Percentiles rank a stretch among this genome's conserved stretches.
Conservation (phyloP, 2,888 invertebrate species). For the Sesia bembeciformis region DNA sequence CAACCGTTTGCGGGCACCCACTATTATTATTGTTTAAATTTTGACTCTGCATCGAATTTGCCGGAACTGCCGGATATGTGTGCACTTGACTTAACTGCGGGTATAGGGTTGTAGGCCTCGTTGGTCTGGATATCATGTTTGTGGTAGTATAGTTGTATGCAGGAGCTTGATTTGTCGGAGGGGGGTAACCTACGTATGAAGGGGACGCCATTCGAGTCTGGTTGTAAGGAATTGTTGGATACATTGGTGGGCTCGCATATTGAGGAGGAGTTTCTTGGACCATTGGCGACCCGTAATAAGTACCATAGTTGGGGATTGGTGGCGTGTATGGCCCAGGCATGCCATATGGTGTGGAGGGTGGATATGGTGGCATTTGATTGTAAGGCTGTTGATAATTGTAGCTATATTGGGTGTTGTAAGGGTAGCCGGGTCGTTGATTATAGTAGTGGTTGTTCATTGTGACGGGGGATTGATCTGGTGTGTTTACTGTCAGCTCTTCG, state of each 20-base stretch:
- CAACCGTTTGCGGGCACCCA: slow-evolving; percentile 15
- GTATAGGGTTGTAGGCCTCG: slow-evolving; percentile 40
- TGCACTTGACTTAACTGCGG: slow-evolving; percentile 34
- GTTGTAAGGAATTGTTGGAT: slow-evolving; percentile 40
- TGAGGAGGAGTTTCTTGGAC: slow-evolving; percentile 26
- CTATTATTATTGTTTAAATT: slow-evolving; percentile 23
- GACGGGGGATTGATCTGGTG: slow-evolving; percentile 30
- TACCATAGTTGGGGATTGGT: slow-evolving; percentile 29
- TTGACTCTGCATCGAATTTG: slow-evolving; percentile 11
- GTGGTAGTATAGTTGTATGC: slow-evolving; percentile 56
- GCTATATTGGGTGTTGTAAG: slow-evolving; percentile 35
- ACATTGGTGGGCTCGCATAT: slow-evolving; percentile 34
- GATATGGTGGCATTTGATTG: slow-evolving; percentile 41
- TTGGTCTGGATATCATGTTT: slow-evolving; percentile 54
- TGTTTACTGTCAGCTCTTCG: slow-evolving; percentile 46
- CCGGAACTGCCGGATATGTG: slow-evolving; percentile 31
- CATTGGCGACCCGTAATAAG: slow-evolving; percentile 31
- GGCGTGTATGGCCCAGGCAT: slow-evolving; percentile 40
- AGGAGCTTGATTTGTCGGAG: slow-evolving; percentile 15
- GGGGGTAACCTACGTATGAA: slow-evolving; percentile 36
- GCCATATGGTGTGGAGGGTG: slow-evolving; percentile 39
- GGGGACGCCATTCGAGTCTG: slow-evolving; percentile 59
- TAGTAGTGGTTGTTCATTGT: slow-evolving; percentile 57
- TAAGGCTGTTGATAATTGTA: slow-evolving; percentile 45
- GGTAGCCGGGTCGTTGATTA: slow-evolving; percentile 48